These are phyloP conservation scores for Dryobota labecula DNA, from an alignment of 2,888 invertebrate species.

Conservation along the genomic window DNA sequence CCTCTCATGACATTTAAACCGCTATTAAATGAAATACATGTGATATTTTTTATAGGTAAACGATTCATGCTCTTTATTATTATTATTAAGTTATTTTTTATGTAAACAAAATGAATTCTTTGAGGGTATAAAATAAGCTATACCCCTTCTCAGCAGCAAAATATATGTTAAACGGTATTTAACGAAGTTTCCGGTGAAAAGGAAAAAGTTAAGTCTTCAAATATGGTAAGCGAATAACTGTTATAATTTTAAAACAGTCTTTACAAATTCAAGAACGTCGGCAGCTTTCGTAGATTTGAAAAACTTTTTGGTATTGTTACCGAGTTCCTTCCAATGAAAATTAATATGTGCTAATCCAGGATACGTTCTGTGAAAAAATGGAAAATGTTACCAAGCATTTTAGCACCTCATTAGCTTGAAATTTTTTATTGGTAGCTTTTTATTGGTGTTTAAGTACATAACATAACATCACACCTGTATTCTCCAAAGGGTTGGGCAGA, in stretches of 20 bases:
- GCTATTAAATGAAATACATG: too few species aligned
- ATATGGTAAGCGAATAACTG: slow-evolving; percentile 48
- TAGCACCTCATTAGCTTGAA: not conserved
- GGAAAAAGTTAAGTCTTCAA: slow-evolving; percentile 32
- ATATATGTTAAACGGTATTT: slow-evolving; percentile 22
- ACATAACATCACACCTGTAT: not conserved
- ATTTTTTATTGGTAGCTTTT: not conserved
- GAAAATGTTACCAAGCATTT: not conserved
- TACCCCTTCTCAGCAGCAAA: too few species aligned
- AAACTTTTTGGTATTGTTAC: slow-evolving; percentile 29
- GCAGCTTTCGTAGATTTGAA: slow-evolving; percentile 21
- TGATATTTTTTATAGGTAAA: too few species aligned
- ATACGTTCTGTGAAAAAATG: not conserved
- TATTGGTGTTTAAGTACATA: not conserved
- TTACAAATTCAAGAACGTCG: slow-evolving; percentile 27
- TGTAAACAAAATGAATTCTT: too few species aligned
- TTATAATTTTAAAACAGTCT: slow-evolving; percentile 51
- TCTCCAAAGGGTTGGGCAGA: not conserved
- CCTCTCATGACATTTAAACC: too few species aligned
- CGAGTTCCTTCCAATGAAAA: slow-evolving; percentile 7
- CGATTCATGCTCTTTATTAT: too few species aligned
- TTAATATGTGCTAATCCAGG: slow-evolving; percentile 28
- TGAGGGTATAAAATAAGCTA: too few species aligned
- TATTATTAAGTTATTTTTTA: too few species aligned
- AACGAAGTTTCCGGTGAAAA: slow-evolving; percentile 18